These are phyloP conservation scores for Aporrectodea caliginosa DNA, from an alignment of 1,140 invertebrate genomes.

Conservation along the genomic window DNA sequence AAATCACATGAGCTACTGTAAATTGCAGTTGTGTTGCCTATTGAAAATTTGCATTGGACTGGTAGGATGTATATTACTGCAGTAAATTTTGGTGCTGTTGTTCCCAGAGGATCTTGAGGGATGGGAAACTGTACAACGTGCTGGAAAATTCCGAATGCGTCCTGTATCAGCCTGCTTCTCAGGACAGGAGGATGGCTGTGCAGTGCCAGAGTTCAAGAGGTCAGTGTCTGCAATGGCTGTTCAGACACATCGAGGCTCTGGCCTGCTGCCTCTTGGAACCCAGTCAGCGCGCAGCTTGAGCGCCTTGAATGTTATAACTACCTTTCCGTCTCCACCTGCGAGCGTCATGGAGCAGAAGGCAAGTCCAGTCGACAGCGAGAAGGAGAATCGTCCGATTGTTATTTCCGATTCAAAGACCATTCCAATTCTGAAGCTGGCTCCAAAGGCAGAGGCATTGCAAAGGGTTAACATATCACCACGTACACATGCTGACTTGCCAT, in stretches of 20 bases:
- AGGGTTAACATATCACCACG: no score
- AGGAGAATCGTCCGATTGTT: conserved; percentile 43
- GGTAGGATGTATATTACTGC: no score
- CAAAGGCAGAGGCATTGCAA: no score
- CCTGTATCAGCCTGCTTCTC: background rate
- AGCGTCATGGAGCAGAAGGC: conserved; percentile 34
- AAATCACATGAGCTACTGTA: no score
- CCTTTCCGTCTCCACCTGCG: background rate
- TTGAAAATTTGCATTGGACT: no score
- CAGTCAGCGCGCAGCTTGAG: background rate
- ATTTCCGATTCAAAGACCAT: background rate
- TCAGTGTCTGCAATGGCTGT: background rate
- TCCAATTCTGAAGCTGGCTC: conserved; percentile 9
- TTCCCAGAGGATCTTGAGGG: conserved; percentile 58
- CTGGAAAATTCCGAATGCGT: conserved; percentile 33
- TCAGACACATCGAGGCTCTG: conserved; percentile 3
- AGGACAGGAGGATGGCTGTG: background rate
- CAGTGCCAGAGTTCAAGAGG: background rate
- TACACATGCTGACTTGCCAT: no score
- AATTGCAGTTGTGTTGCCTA: no score
- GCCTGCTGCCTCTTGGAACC: background rate
- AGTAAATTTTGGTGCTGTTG: no score
- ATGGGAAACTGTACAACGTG: conserved; percentile 66
- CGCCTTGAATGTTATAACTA: background rate
- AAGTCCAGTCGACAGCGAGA: conserved; percentile 46